A percentile compares a stretch with the other conserved stretches of the same genome.
Conservation (phyloP, 2,113 vertebrate genomes). For the Platichthys stellatus region DNA sequence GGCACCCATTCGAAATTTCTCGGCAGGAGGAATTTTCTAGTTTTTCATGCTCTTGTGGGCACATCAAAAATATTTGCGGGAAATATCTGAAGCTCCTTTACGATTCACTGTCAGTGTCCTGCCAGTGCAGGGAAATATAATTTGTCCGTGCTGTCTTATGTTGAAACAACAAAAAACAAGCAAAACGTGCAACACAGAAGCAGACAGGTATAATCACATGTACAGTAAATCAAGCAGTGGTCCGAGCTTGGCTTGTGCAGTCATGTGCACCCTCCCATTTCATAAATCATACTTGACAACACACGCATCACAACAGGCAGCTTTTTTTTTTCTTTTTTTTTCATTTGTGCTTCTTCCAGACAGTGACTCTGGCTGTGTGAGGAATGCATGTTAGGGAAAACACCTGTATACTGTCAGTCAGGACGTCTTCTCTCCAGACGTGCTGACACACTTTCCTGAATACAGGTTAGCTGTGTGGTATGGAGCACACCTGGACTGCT, state of each 20-base stretch:
- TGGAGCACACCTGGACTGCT: constrained; percentile 76
- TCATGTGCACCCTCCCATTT: constrained; percentile 32
- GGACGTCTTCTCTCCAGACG: constrained; percentile 50
- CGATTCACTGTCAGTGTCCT: no score
- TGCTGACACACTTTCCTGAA: constrained; percentile 74
- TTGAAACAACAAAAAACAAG: constrained; percentile 12
- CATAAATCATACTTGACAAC: constrained; percentile 59
- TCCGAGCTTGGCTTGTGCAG: constrained; percentile 37
- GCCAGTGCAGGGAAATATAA: no score
- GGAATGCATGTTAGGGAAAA: constrained; percentile 61
- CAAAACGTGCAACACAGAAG: background rate
- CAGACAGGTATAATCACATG: constrained; percentile 39
- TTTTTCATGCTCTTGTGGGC: constrained; percentile 25
- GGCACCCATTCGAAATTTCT: no score
- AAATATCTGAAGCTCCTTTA: no score
- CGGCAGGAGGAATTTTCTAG: no score
- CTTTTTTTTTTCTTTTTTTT: constrained; percentile 13
- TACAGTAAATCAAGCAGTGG: constrained; percentile 52
- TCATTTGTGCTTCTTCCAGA: constrained; percentile 39
- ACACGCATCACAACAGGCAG: constrained; percentile 34
- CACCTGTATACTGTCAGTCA: constrained; percentile 57
- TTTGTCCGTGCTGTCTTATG: background rate
- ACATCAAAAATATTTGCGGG: constrained; percentile 40
- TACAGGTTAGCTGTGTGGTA: constrained; percentile 52
- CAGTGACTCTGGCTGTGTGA: constrained; percentile 37